A percentile compares a stretch with the other conserved stretches of the same genome.
These are phyloP conservation scores for Gobio gobio DNA, from an alignment of 2,113 vertebrate species.

Conservation along the genomic window DNA sequence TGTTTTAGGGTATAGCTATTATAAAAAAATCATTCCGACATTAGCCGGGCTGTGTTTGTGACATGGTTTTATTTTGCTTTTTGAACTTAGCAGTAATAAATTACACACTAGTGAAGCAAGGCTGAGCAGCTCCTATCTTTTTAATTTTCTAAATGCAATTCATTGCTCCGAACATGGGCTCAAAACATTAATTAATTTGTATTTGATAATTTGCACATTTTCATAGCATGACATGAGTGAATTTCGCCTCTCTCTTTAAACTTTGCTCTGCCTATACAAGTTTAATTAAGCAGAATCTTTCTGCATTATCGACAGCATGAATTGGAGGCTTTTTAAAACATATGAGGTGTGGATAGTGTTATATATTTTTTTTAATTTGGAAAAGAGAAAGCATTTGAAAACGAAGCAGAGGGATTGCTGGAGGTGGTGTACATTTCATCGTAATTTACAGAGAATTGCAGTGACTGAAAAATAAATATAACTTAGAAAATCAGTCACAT, in stretches of 20 bases:
- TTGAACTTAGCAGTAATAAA: slow-evolving; percentile 70
- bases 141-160: slow-evolving; percentile 78
- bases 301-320: slow-evolving; percentile 67
- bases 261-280: slow-evolving; percentile 73
- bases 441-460: slow-evolving; percentile 71
- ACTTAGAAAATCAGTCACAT: background rate
- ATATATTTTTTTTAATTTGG: slow-evolving; percentile 23
- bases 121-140: slow-evolving; percentile 70
- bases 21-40: slow-evolving; percentile 66
- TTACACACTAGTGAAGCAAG: slow-evolving; percentile 58
- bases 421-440: slow-evolving; percentile 72
- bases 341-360: slow-evolving; percentile 35
- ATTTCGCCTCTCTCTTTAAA: slow-evolving; percentile 68
- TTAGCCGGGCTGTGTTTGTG: slow-evolving; percentile 64
- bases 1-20: slow-evolving; percentile 65
- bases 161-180: slow-evolving; percentile 69
- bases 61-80: slow-evolving; percentile 60
- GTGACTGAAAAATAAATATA: slow-evolving; percentile 35
- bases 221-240: slow-evolving; percentile 69
- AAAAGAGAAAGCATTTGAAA: slow-evolving; percentile 62
- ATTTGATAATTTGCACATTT: slow-evolving; percentile 79
- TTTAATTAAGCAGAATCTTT: slow-evolving; percentile 78
- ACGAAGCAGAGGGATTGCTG: slow-evolving; percentile 64
- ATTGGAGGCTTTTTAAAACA: slow-evolving; percentile 61
- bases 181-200: slow-evolving; percentile 80